These are phyloP conservation scores for Apteryx mantelli DNA, from an alignment of 2,113 vertebrate species.

Conservation along the genomic window DNA sequence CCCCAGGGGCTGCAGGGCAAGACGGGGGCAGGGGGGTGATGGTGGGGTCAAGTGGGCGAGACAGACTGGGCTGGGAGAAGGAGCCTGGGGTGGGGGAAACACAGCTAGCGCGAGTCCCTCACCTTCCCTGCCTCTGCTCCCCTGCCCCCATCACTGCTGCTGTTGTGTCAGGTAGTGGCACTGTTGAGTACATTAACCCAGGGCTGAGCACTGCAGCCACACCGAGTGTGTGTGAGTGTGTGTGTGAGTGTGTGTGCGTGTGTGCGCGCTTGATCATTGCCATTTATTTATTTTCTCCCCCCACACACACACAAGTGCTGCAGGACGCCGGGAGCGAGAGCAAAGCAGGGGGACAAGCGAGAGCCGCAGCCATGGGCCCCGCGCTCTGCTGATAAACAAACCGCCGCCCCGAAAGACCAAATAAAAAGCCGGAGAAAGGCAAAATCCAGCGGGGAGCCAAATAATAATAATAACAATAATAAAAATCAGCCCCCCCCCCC, in stretches of 20 bases:
- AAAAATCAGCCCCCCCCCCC: no score
- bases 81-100: neutral
- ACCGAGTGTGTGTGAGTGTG: neutral
- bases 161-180: constrained; percentile 80
- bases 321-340: constrained; percentile 25
- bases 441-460: neutral
- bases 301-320: neutral
- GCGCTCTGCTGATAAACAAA: constrained; percentile 1
- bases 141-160: constrained; percentile 69
- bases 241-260: neutral
- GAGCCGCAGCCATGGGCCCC: neutral
- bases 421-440: neutral
- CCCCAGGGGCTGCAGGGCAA: neutral
- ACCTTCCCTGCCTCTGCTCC: neutral
- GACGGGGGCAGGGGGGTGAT: neutral
- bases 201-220: constrained; percentile 59
- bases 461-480: neutral
- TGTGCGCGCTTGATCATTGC: constrained; percentile 44
- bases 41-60: neutral
- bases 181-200: constrained; percentile 77
- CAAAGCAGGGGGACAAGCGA: neutral
- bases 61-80: neutral
- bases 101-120: neutral
- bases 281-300: neutral
- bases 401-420: neutral